A percentile compares a stretch with the other conserved stretches of the same genome.
These are phyloP conservation scores for Protobothrops mucrosquamatus DNA, from an alignment of 2,113 vertebrate genomes.

Conservation along the genomic window DNA sequence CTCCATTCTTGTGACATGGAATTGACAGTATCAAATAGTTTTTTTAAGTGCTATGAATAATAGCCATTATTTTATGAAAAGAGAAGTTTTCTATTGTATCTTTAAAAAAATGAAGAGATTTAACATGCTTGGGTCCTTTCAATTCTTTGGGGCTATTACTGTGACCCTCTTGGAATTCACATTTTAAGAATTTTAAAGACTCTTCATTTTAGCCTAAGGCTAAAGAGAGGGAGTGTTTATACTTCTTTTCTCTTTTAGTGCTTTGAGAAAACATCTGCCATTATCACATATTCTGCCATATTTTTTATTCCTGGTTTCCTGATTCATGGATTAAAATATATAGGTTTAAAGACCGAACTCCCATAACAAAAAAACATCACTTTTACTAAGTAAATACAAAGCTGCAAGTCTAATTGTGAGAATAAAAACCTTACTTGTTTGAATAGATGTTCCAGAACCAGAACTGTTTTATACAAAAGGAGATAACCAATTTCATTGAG, in stretches of 20 bases:
- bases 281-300: neutral
- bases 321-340: neutral
- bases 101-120: neutral
- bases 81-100: neutral
- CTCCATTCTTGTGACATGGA: conserved; percentile 2
- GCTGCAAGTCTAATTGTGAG: neutral
- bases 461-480: neutral
- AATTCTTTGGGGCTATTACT: no score
- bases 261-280: neutral
- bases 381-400: neutral
- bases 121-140: neutral
- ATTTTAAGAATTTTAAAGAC: neutral
- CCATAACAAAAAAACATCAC: neutral
- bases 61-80: neutral
- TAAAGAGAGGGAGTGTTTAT: neutral
- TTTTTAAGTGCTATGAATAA: neutral
- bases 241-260: neutral
- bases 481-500: neutral
- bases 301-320: neutral
- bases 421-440: neutral
- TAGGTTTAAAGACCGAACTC: neutral
- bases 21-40: neutral
- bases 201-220: neutral
- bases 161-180: no score
- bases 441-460: neutral